Percentiles rank a stretch among this genome's conserved stretches.
Evolutionary conservation across 2,797 vertebrate genomes (phyloP).

Genomic region (Fundulus diaphanus): DNA sequence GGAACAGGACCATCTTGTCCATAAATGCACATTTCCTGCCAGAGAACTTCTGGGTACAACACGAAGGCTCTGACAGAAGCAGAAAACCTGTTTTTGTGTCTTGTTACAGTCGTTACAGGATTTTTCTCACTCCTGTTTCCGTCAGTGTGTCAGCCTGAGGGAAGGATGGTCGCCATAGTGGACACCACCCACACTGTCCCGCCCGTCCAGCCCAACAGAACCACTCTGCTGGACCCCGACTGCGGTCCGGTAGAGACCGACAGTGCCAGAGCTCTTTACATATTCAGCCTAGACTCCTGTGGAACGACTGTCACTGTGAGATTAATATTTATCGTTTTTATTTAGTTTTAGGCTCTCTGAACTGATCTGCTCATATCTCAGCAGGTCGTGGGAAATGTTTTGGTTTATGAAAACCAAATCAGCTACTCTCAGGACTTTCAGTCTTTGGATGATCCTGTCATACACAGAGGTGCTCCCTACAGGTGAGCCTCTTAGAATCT

Average conservation of each 20-base stretch:
- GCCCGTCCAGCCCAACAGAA: conserved; percentile 74
- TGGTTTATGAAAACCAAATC: conserved; percentile 85
- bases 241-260: conserved; percentile 76
- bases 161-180: conserved; percentile 72
- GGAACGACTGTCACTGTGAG: conserved; percentile 74
- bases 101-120: not conserved
- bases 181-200: conserved; percentile 76
- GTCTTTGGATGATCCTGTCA: conserved; percentile 48
- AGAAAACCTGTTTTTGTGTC: not conserved
- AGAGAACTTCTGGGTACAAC: conserved; percentile 72
- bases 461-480: conserved; percentile 79
- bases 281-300: conserved; percentile 77
- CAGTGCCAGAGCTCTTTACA: conserved; percentile 76
- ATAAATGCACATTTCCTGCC: conserved; percentile 74
- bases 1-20: conserved; percentile 63
- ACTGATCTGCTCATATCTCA: conserved; percentile 16
- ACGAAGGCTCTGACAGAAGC: not conserved
- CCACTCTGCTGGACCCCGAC: conserved; percentile 73
- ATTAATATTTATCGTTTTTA: not conserved
- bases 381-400: conserved; percentile 73
- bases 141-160: conserved; percentile 78
- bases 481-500: conserved; percentile 64
- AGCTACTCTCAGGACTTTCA: conserved; percentile 73
- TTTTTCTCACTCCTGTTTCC: not conserved
- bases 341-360: not conserved